phyloP scores from a whole-genome alignment of 1,140 invertebrate species.

The Diabrotica virgifera region DNA sequence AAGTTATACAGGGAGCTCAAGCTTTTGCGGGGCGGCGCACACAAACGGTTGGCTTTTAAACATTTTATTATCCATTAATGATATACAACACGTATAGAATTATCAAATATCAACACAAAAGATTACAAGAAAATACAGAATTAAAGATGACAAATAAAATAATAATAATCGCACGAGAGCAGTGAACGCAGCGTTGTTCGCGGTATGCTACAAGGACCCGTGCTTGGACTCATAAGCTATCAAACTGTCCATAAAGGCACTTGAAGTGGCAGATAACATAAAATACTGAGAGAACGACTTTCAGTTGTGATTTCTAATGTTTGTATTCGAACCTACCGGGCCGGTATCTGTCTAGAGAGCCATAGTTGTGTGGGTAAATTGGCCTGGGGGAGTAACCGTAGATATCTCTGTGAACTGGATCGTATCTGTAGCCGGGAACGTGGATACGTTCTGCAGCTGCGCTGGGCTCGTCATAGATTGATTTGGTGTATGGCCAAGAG shows the following conservation, averaged over 20 bases:
- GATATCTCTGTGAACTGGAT: constrained; percentile 81
- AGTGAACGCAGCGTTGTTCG: background rate
- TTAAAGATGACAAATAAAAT: constrained; percentile 2
- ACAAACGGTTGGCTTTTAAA: constrained; percentile 16
- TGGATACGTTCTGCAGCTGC: constrained; percentile 77
- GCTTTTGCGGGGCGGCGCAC: constrained; percentile 38
- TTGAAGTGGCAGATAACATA: constrained; percentile 11
- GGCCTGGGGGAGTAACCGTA: constrained; percentile 83
- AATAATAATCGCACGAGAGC: background rate
- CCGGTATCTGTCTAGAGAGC: constrained; percentile 72
- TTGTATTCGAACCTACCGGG: constrained; percentile 69
- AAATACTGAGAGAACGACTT: constrained; percentile 13
- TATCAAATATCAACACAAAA: constrained; percentile 30
- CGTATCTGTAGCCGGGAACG: constrained; percentile 82
- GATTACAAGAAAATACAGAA: constrained; percentile 13
- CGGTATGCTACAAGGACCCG: constrained; percentile 14
- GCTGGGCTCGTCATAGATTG: constrained; percentile 79
- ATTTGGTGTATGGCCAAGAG: constrained; percentile 73
- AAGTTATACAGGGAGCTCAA: constrained; percentile 28
- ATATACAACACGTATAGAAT: constrained; percentile 27
- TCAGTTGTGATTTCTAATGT: constrained; percentile 25
- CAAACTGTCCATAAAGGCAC: constrained; percentile 20
- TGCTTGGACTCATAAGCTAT: constrained; percentile 17
- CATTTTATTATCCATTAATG: constrained; percentile 27
- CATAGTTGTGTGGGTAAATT: constrained; percentile 82